Conservation (phyloP, 2,797 vertebrate species). For the Amphiprion clarkii region DNA sequence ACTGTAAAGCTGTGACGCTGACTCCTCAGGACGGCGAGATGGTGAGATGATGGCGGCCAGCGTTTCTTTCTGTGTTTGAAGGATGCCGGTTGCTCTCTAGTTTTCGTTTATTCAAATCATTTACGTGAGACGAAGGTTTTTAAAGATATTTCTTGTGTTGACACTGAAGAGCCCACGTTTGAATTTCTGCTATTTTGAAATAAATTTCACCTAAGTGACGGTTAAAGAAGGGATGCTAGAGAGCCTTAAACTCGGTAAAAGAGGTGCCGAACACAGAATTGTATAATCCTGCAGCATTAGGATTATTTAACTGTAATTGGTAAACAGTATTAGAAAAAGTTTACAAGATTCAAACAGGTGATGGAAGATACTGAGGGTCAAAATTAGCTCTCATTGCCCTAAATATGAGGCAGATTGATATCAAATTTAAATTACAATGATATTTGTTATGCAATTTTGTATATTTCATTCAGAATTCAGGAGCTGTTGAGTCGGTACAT, state of each 20-base stretch:
- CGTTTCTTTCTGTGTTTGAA: slow-evolving; percentile 19
- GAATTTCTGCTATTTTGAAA: slow-evolving; percentile 14
- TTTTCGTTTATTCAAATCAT: slow-evolving; percentile 22
- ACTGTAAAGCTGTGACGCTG: slow-evolving; percentile 63
- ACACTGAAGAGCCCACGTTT: slow-evolving; percentile 24
- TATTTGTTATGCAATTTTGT: slow-evolving; percentile 38
- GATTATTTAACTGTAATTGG: neutral
- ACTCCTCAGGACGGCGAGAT: slow-evolving; percentile 62
- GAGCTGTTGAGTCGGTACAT: slow-evolving; percentile 41
- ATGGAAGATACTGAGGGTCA: slow-evolving; percentile 2
- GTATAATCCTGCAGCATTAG: neutral
- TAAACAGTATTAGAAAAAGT: slow-evolving; percentile 1
- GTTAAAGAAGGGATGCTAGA: slow-evolving; percentile 20
- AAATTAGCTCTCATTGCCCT: slow-evolving; percentile 6
- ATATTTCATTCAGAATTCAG: slow-evolving; percentile 36
- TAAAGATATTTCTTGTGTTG: slow-evolving; percentile 4
- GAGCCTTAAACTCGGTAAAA: slow-evolving; percentile 21
- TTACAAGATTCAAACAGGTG: neutral
- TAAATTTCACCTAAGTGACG: slow-evolving; percentile 7
- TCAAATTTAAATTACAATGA: slow-evolving; percentile 14
- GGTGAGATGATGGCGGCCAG: slow-evolving; percentile 34
- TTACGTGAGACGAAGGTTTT: slow-evolving; percentile 4
- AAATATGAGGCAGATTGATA: neutral
- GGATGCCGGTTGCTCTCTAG: slow-evolving; percentile 20
- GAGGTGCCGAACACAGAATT: slow-evolving; percentile 12